A percentile compares a stretch with the other conserved stretches of the same genome.
Conservation (phyloP, 2,113 vertebrate species). For the Chionodraco myersi region DNA sequence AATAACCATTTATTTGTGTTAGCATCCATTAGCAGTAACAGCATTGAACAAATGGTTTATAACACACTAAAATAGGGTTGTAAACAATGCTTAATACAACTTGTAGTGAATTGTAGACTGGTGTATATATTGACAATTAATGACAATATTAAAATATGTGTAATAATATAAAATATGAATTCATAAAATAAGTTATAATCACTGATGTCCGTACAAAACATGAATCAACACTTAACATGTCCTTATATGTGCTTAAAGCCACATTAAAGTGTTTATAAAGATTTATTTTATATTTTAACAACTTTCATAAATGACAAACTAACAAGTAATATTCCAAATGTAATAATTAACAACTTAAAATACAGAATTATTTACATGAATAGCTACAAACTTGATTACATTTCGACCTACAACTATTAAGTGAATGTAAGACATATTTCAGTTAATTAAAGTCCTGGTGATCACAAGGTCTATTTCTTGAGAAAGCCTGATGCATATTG, state of each 20-base stretch:
- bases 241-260: neutral
- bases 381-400: neutral
- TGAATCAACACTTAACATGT: neutral
- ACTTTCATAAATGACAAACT: neutral
- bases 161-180: neutral
- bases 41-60: neutral
- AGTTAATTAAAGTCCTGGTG: neutral
- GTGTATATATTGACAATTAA: neutral
- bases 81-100: neutral
- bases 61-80: neutral
- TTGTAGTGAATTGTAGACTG: neutral
- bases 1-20: neutral
- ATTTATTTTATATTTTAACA: neutral
- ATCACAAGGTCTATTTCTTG: neutral
- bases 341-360: neutral
- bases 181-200: neutral
- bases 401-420: no score
- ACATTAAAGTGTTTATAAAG: neutral
- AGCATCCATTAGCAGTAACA: neutral
- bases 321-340: neutral
- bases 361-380: neutral
- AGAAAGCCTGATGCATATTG: conserved; percentile 18
- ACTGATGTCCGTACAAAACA: neutral
- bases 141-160: neutral
- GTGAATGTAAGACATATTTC: no score